phyloP scores from a whole-genome alignment of 2,113 vertebrate species.

The western clawed frog (Xenopus tropicalis) region DNA sequence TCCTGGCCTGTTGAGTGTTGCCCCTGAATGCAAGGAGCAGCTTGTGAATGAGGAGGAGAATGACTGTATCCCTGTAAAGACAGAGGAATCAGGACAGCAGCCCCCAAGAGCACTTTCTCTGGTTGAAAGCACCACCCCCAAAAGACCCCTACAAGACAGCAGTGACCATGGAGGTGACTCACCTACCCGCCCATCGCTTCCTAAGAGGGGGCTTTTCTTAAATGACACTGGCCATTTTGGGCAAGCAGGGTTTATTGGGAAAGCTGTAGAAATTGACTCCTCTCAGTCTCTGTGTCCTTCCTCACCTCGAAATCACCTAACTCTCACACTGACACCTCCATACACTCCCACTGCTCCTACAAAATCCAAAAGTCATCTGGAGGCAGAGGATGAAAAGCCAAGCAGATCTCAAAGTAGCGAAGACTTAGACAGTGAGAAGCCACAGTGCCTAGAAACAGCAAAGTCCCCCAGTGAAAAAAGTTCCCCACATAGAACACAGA shows the following conservation, averaged over 20 bases:
- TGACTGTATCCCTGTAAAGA: slow-evolving; percentile 41
- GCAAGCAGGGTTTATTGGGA: background rate
- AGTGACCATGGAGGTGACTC: slow-evolving; percentile 77
- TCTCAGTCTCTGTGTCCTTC: background rate
- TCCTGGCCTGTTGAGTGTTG: slow-evolving; percentile 75
- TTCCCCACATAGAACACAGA: slow-evolving; percentile 1
- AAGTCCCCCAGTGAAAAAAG: background rate
- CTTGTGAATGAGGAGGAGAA: slow-evolving; percentile 51
- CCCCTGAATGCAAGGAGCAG: slow-evolving; percentile 59
- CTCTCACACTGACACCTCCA: slow-evolving; percentile 23
- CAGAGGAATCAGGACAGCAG: slow-evolving; percentile 47
- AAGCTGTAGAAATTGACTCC: slow-evolving; percentile 3
- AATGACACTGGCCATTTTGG: slow-evolving; percentile 54
- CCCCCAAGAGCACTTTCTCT: slow-evolving; percentile 38
- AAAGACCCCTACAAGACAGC: slow-evolving; percentile 77
- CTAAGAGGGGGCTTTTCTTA: slow-evolving; percentile 80
- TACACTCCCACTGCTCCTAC: background rate
- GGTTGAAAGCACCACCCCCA: slow-evolving; percentile 69
- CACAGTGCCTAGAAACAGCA: background rate
- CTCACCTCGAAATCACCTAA: slow-evolving; percentile 17
- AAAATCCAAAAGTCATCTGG: background rate
- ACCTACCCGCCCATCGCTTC: slow-evolving; percentile 79
- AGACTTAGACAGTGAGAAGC: background rate
- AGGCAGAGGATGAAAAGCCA: background rate
- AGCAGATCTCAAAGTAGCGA: background rate